Percentiles rank a stretch among this genome's conserved stretches.
These are phyloP conservation scores for Metopolophium dirhodum DNA, from an alignment of 1,140 invertebrate species.

Conservation along the genomic window DNA sequence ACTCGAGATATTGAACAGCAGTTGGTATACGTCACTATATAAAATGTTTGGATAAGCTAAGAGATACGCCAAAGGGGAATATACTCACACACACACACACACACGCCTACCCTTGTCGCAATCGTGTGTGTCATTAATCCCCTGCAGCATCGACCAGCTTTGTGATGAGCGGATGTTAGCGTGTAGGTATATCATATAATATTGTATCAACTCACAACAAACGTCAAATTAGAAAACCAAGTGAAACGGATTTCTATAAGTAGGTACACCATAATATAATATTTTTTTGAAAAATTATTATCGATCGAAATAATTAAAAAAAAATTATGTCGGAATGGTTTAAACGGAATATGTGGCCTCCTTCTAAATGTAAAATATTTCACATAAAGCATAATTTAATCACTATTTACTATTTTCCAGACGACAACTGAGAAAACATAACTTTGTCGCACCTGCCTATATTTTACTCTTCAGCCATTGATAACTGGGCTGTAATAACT, in stretches of 20 bases:
- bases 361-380: too few relatives aligned
- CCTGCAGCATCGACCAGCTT: background rate
- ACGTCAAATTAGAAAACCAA: background rate
- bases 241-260: background rate
- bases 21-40: background rate
- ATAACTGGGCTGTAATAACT: too few relatives aligned
- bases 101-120: background rate
- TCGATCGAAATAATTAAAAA: background rate
- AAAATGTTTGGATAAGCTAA: slow-evolving; percentile 17
- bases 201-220: background rate
- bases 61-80: background rate
- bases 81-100: background rate
- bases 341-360: background rate
- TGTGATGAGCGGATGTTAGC: background rate
- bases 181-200: too few relatives aligned
- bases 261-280: background rate
- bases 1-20: background rate
- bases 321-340: background rate
- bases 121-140: background rate
- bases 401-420: too few relatives aligned
- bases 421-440: too few relatives aligned
- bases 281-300: background rate
- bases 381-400: too few relatives aligned
- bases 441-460: too few relatives aligned
- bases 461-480: too few relatives aligned